These are phyloP conservation scores for Atlantisia rogersi DNA, from an alignment of 2,113 vertebrate genomes.

Conservation along the genomic window DNA sequence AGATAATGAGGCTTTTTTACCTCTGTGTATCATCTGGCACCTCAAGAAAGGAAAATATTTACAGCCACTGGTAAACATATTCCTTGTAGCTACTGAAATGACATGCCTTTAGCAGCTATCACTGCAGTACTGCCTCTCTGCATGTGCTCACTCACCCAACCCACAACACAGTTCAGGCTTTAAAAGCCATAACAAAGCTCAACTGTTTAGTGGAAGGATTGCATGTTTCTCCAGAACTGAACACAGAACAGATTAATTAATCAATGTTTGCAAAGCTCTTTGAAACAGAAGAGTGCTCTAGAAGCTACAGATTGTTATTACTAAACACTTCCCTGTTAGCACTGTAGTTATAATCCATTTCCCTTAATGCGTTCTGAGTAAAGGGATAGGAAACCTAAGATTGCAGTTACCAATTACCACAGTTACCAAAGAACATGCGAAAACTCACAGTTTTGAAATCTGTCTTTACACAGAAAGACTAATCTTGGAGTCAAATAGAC, in stretches of 20 bases:
- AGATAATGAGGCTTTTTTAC: not conserved
- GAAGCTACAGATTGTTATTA: not conserved
- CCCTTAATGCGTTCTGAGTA: not conserved
- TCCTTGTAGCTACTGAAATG: not conserved
- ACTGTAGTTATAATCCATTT: not conserved
- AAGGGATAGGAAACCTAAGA: not conserved
- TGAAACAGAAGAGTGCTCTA: not conserved
- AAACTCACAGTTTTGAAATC: not conserved
- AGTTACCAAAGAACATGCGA: not conserved
- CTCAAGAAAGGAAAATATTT: not conserved
- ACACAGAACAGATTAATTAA: conserved; percentile 11
- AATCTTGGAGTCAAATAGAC: not conserved
- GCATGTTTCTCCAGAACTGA: not conserved
- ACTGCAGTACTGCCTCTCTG: not conserved
- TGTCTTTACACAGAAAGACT: not conserved
- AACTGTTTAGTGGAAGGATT: not conserved
- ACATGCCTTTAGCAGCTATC: not conserved
- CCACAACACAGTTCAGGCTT: not conserved
- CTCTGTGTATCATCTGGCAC: not conserved
- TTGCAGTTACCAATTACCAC: not conserved
- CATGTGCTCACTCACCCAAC: not conserved
- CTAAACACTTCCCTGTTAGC: not conserved
- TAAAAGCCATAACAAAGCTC: not conserved
- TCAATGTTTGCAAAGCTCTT: not conserved
- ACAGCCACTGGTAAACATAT: not conserved